These are phyloP conservation scores for Drosophila nebulosa DNA, from an alignment of 1,140 invertebrate genomes.

Conservation along the genomic window DNA sequence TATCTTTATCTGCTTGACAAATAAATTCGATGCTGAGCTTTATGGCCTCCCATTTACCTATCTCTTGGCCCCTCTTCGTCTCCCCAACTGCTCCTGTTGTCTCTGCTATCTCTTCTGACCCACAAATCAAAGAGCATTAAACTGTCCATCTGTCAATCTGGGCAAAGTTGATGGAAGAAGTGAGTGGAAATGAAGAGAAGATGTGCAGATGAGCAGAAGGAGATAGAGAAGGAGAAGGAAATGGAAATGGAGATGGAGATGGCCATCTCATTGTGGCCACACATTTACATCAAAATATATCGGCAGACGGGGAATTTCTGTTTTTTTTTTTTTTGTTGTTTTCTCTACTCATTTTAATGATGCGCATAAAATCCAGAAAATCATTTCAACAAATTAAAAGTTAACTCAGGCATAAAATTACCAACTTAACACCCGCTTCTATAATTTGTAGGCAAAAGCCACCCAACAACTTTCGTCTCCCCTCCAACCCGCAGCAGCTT, in stretches of 20 bases:
- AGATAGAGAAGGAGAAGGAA: background rate
- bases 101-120: slow-evolving; percentile 17
- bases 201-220: background rate
- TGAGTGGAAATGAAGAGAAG: background rate
- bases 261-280: slow-evolving; percentile 11
- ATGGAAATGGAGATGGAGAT: slow-evolving; percentile 34
- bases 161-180: slow-evolving; percentile 5
- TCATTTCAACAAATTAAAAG: slow-evolving; percentile 79
- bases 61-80: slow-evolving; percentile 12
- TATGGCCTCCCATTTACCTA: slow-evolving; percentile 33
- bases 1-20: slow-evolving; percentile 15
- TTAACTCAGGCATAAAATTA: slow-evolving; percentile 80
- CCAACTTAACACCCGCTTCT: slow-evolving; percentile 78
- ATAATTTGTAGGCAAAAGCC: slow-evolving; percentile 10
- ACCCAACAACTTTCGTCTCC: slow-evolving; percentile 21
- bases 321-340: background rate
- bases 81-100: background rate
- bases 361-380: slow-evolving; percentile 73
- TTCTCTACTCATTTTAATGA: slow-evolving; percentile 57
- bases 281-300: slow-evolving; percentile 54
- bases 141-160: slow-evolving; percentile 58
- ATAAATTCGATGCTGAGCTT: slow-evolving; percentile 20
- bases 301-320: background rate
- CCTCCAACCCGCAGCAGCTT: background rate
- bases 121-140: slow-evolving; percentile 76